Conservation (phyloP, 2,113 vertebrate species). For the Rhizomys pruinosus region DNA sequence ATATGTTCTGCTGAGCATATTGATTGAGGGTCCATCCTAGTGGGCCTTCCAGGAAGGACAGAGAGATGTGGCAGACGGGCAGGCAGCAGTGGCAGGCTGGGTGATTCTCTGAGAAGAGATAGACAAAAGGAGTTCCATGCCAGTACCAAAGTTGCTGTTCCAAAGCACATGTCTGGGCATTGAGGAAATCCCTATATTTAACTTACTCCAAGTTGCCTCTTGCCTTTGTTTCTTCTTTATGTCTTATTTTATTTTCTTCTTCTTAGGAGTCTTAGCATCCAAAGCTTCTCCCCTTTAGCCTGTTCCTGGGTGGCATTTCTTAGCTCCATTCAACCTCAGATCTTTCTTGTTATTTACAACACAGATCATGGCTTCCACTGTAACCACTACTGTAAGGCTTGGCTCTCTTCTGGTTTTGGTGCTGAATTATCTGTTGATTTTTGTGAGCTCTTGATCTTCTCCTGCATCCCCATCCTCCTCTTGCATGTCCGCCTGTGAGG, state of each 20-base stretch:
- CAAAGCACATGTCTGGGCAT: neutral
- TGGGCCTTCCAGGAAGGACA: neutral
- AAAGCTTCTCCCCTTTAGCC: neutral
- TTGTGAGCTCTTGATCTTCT: neutral
- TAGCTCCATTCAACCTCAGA: slow-evolving; percentile 29
- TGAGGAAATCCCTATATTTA: neutral
- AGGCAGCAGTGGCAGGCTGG: neutral
- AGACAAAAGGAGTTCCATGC: neutral
- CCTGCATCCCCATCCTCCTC: neutral
- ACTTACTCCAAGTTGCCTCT: neutral
- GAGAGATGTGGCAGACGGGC: neutral
- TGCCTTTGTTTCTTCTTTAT: neutral
- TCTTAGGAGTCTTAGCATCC: slow-evolving; percentile 35
- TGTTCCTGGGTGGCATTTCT: slow-evolving; percentile 37
- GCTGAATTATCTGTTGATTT: neutral
- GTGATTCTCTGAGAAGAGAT: neutral
- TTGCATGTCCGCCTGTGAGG: neutral
- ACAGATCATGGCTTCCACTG: neutral
- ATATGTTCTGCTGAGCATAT: neutral
- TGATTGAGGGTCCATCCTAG: neutral
- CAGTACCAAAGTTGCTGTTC: neutral
- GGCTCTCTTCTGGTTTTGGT: slow-evolving; percentile 13
- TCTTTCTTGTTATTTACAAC: neutral
- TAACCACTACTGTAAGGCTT: neutral
- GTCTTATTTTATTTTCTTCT: slow-evolving; percentile 34